Percentiles rank a stretch among this genome's conserved stretches.
phyloP scores from a whole-genome alignment of 2,888 invertebrate species.

The Aethes cnicana region DNA sequence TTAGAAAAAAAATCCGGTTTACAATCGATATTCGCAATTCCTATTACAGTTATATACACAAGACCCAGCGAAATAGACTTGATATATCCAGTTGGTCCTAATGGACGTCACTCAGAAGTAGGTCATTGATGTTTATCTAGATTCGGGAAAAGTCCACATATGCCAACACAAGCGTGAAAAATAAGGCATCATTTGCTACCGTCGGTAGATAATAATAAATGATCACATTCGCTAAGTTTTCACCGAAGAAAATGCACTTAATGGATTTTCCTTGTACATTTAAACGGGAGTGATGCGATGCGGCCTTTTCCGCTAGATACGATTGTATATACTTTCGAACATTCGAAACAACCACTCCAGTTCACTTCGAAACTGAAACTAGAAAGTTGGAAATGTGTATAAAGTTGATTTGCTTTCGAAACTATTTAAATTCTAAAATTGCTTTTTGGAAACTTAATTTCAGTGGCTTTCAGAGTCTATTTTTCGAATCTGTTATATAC shows the following conservation, averaged over 20 bases:
- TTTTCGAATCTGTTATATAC: too few species aligned
- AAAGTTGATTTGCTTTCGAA: too few species aligned
- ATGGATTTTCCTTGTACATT: slow-evolving; percentile 15
- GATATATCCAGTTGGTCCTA: neutral
- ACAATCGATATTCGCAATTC: too few species aligned
- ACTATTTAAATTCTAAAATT: too few species aligned
- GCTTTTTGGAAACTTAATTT: too few species aligned
- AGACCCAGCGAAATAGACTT: too few species aligned
- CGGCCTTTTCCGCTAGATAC: neutral
- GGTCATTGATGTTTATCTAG: slow-evolving; percentile 11
- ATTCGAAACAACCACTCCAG: neutral
- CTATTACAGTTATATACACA: too few species aligned
- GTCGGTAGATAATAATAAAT: neutral
- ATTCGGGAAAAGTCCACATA: neutral
- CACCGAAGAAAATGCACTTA: slow-evolving; percentile 4
- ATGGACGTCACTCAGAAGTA: slow-evolving; percentile 1
- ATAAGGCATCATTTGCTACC: neutral
- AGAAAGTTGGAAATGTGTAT: neutral
- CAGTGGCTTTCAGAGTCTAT: too few species aligned
- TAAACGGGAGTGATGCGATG: slow-evolving; percentile 1
- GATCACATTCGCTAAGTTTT: neutral
- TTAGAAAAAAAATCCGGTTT: too few species aligned
- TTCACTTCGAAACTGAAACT: neutral
- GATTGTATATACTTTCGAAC: neutral
- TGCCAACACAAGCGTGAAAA: slow-evolving; percentile 4